phyloP scores from a whole-genome alignment of 2,797 vertebrate genomes.

The Echiichthys vipera region DNA sequence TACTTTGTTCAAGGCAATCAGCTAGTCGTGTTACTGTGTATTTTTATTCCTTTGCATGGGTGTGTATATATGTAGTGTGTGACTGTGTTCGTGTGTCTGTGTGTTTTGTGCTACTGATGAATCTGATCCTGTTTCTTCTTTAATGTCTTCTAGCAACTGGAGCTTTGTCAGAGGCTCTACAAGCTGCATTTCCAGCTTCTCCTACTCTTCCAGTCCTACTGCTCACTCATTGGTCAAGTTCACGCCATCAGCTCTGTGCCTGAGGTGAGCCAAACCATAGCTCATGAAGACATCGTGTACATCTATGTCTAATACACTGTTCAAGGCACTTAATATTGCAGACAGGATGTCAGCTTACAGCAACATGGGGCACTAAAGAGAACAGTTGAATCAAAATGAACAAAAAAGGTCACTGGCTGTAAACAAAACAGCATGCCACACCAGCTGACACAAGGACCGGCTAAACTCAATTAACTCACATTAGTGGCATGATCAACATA shows the following conservation, averaged over 20 bases:
- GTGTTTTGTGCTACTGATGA: background rate
- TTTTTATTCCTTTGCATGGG: slow-evolving; percentile 36
- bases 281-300: slow-evolving; percentile 7
- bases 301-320: no score
- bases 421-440: background rate
- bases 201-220: slow-evolving; percentile 98
- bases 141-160: slow-evolving; percentile 90
- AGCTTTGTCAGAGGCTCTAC: slow-evolving; percentile 97
- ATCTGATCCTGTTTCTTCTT: slow-evolving; percentile 51
- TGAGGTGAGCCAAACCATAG: slow-evolving; percentile 86
- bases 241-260: slow-evolving; percentile 96
- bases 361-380: no score
- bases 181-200: slow-evolving; percentile 99
- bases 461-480: background rate
- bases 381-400: no score
- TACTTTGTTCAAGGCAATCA: slow-evolving; percentile 23
- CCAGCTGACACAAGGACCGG: background rate
- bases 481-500: background rate
- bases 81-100: background rate
- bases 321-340: no score
- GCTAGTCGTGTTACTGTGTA: slow-evolving; percentile 7
- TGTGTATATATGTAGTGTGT: background rate
- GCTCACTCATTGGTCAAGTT: slow-evolving; percentile 97
- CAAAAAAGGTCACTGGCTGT: background rate
- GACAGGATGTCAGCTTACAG: no score